Evolutionary conservation across 2,888 invertebrate genomes (phyloP).

Genomic region (Coenonympha glycerion): DNA sequence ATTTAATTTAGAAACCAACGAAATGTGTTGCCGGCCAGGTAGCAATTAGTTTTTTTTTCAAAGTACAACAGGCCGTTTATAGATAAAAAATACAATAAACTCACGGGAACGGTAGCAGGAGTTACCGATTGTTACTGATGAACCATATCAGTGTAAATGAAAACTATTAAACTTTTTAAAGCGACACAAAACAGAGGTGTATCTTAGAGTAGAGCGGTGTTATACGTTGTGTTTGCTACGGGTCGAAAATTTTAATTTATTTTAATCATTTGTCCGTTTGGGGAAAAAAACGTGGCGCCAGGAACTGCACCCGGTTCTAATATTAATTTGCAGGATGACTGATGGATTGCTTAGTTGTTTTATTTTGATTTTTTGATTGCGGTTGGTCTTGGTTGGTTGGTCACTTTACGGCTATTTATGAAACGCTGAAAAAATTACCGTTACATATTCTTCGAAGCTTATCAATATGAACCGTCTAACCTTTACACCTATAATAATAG

Average conservation of each 20-base stretch:
- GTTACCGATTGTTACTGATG: slow-evolving; percentile 56
- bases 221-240: slow-evolving; percentile 40
- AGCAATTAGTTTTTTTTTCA: slow-evolving; percentile 46
- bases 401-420: too few species aligned
- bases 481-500: too few species aligned
- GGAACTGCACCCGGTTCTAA: slow-evolving; percentile 26
- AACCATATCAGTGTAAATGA: slow-evolving; percentile 62
- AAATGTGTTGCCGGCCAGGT: slow-evolving; percentile 53
- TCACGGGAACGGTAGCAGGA: slow-evolving; percentile 65
- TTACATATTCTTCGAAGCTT: too few species aligned
- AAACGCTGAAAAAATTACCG: too few species aligned
- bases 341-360: slow-evolving; percentile 27
- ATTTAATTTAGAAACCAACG: slow-evolving; percentile 65
- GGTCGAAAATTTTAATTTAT: slow-evolving; percentile 38
- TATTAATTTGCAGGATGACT: slow-evolving; percentile 31
- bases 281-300: slow-evolving; percentile 51
- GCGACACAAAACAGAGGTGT: slow-evolving; percentile 43
- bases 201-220: slow-evolving; percentile 43
- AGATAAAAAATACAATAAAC: slow-evolving; percentile 41
- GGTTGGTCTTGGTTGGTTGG: too few species aligned
- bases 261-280: slow-evolving; percentile 17
- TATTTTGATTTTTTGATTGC: slow-evolving; percentile 14
- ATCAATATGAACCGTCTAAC: too few species aligned
- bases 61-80: slow-evolving; percentile 40
- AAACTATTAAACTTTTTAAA: slow-evolving; percentile 37